Conservation (phyloP, 2,797 vertebrate genomes). For the Gymnopithys bicolor region DNA sequence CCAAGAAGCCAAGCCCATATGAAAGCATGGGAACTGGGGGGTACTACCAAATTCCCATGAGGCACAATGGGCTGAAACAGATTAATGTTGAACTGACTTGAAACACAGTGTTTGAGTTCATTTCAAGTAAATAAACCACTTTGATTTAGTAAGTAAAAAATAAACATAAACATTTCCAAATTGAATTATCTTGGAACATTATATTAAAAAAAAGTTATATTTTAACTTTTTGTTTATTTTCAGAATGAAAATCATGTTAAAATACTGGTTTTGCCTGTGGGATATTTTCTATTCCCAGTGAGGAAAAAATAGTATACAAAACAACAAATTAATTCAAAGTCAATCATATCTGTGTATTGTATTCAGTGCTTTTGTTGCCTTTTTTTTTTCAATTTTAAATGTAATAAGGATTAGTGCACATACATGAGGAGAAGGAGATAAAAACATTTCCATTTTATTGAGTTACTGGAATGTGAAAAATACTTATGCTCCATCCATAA, state of each 20-base stretch:
- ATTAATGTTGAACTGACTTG: constrained; percentile 14
- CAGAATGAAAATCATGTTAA: constrained; percentile 16
- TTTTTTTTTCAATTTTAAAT: neutral
- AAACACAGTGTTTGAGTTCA: neutral
- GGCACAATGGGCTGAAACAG: neutral
- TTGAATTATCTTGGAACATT: constrained; percentile 46
- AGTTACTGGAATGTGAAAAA: neutral
- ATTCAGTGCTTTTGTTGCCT: neutral
- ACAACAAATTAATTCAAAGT: constrained; percentile 20
- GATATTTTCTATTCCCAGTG: constrained; percentile 29
- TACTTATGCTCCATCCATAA: neutral
- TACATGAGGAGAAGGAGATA: neutral
- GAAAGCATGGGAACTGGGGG: neutral
- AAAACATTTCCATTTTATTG: neutral
- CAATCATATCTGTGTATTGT: constrained; percentile 28
- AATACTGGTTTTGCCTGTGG: constrained; percentile 2
- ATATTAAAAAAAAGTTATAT: constrained; percentile 27
- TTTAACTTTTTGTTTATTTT: constrained; percentile 40
- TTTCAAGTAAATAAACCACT: constrained; percentile 36
- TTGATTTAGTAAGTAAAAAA: constrained; percentile 41
- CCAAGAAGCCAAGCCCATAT: neutral
- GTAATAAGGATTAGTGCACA: neutral
- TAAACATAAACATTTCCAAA: constrained; percentile 43
- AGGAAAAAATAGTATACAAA: constrained; percentile 35
- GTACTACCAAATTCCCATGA: neutral